Percentiles rank a stretch among this genome's conserved stretches.
Evolutionary conservation across 2,888 invertebrate genomes (phyloP).

Genomic region (Thecophora atra): DNA sequence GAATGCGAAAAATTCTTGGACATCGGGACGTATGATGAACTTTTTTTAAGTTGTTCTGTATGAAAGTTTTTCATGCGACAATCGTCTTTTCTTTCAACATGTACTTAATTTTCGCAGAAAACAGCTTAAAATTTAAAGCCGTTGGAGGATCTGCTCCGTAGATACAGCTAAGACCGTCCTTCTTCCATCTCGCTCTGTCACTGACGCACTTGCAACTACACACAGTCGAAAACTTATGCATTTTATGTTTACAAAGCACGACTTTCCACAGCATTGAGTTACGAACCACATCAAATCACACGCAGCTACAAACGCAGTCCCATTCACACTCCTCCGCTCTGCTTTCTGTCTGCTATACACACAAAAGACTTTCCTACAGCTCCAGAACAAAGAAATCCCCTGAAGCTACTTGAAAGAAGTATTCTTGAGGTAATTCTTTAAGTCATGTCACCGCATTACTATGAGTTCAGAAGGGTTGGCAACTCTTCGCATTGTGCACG

Average conservation of each 20-base stretch:
- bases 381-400: neutral
- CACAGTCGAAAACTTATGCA: conserved; percentile 20
- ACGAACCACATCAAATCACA: neutral
- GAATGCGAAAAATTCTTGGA: neutral
- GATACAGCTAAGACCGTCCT: neutral
- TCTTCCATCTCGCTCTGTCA: neutral
- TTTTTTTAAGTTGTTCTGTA: too few species aligned
- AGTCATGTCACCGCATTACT: conserved; percentile 18
- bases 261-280: conserved; percentile 4
- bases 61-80: neutral
- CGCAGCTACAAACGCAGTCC: neutral
- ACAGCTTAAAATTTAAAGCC: neutral
- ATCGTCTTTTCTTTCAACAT: neutral
- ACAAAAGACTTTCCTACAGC: neutral
- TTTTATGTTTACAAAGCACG: neutral
- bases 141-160: neutral
- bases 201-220: too few species aligned
- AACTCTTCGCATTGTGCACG: neutral
- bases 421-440: conserved; percentile 14
- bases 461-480: neutral
- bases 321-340: neutral
- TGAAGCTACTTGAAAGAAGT: conserved; percentile 4
- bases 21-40: neutral
- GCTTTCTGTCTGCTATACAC: too few species aligned
- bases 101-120: neutral